These are phyloP conservation scores for Macquaria australasica DNA, from an alignment of 2,113 vertebrate species.

Conservation along the genomic window DNA sequence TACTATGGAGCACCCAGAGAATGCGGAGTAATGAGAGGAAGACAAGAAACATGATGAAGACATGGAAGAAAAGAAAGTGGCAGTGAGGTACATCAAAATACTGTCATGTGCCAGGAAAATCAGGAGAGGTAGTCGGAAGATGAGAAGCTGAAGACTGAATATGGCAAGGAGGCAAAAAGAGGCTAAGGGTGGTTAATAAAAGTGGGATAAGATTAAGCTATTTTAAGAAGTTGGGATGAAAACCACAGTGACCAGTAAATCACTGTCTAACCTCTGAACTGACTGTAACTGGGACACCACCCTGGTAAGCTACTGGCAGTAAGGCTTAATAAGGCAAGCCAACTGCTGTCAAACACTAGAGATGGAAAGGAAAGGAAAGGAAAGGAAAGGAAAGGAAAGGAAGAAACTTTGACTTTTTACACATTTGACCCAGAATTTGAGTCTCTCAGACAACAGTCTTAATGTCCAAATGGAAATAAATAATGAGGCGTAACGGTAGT, in stretches of 20 bases:
- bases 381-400: no score
- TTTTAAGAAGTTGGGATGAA: conserved; percentile 38
- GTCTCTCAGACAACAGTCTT: neutral
- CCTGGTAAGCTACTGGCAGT: conserved; percentile 35
- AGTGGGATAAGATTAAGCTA: conserved; percentile 32
- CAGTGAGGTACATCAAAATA: neutral
- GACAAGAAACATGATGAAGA: no score
- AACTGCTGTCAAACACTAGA: neutral
- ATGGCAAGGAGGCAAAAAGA: neutral
- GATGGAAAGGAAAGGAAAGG: neutral
- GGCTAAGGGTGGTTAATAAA: neutral
- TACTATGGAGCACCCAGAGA: neutral
- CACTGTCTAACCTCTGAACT: conserved; percentile 33
- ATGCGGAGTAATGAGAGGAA: neutral
- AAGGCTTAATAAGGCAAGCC: conserved; percentile 19
- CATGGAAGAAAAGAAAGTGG: neutral
- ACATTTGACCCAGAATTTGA: neutral
- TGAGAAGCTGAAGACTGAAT: neutral
- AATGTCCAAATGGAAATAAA: neutral
- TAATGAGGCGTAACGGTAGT: neutral
- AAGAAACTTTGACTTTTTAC: neutral
- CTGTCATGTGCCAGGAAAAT: neutral
- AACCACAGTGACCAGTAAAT: conserved; percentile 33
- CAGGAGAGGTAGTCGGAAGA: neutral
- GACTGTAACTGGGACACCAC: conserved; percentile 13